Evolutionary conservation across 2,113 vertebrate species (phyloP).

Genomic region (Notiomystis cincta): DNA sequence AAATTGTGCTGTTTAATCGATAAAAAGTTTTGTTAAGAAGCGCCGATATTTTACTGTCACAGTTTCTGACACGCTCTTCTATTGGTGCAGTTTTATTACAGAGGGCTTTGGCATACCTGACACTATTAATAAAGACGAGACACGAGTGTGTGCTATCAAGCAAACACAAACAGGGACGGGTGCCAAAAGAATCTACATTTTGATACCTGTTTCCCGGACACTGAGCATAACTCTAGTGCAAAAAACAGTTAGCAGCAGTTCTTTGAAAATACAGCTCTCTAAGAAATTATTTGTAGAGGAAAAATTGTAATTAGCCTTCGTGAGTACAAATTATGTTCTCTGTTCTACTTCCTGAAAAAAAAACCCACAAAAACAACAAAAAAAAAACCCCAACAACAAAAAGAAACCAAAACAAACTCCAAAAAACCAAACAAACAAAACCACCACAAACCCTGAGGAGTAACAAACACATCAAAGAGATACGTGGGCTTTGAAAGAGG

Average conservation of each 20-base stretch:
- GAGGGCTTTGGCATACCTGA: neutral
- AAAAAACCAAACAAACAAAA: too few relatives aligned
- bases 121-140: neutral
- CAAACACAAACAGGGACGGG: neutral
- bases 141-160: neutral
- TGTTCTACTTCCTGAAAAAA: neutral
- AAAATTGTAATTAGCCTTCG: neutral
- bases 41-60: neutral
- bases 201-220: neutral
- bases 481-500: neutral
- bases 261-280: neutral
- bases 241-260: neutral
- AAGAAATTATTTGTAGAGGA: neutral
- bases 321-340: neutral
- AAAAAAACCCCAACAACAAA: too few relatives aligned
- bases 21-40: neutral
- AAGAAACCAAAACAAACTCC: too few relatives aligned
- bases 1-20: neutral
- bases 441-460: neutral
- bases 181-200: neutral
- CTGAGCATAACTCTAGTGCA: rapidly evolving
- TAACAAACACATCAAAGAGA: conserved; percentile 43
- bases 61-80: neutral
- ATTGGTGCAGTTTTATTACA: neutral
- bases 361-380: too few relatives aligned